Evolutionary conservation across 2,888 invertebrate species (phyloP), one percentile per base, ranked within the genome.

Genomic region (Nebria salina): DNA sequence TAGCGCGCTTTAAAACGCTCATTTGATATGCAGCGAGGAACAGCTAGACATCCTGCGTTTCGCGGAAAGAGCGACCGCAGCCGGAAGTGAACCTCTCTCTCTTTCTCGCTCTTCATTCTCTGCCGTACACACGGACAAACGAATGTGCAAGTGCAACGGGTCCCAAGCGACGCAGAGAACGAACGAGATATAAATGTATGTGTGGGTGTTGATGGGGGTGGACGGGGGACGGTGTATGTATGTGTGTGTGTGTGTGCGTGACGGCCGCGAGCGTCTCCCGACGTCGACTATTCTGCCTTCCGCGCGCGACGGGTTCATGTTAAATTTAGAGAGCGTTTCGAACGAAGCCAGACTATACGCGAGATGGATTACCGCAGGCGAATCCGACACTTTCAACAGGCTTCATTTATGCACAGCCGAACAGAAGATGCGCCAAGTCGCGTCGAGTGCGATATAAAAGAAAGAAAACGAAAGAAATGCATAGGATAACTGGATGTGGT

Each of bases 361-460:
- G 75, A 74, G 65, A 74, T 66, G 79, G 79, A 79, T 79, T 79
- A 79, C 79, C 79, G 75, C 79, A 65, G 74, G 75, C 79, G 70
- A 79, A 79, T 79, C 75, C 74, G 64, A 79, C 79, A 79, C 79
- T 79, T 79, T 79, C 79, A 79, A 75, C 79, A 79, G 79, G 43
- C 79, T 79, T 79, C 79, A 79, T 79, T 79, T 79, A 79, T 79
- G 79, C 79, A 79, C 79, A 74, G 79, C 43, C 70, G 76, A 68
- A 76, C 78, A 20, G 73, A 66, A 43, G 79, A 75, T 34, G 43
- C 73, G 73, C 42, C 26, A 34, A 66, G 25, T 25, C 25, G 66
- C 66, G 15, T 13, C 70, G 34, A 34, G 70, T 8, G 70, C 70
- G 26, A 25, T 70, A 34, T 11, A 70, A 25, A 20, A 70, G 70